Base-by-base conservation (phyloP, 1,140 invertebrate species). In the Trichogramma pretiosum region DNA sequence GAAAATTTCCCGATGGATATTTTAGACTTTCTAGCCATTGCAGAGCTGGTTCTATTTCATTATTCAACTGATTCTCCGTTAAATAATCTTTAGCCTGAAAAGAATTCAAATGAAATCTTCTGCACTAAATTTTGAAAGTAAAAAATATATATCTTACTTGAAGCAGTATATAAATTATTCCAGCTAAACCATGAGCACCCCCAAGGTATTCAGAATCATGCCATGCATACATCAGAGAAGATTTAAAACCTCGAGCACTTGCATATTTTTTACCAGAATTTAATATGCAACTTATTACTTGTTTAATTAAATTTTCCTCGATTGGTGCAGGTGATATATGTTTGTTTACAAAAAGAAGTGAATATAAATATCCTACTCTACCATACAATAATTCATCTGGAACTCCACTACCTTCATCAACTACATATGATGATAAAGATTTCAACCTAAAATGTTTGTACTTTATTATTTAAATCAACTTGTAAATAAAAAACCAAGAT, bases 381-480 rank as follows among this genome's bases (percentile, higher is more conserved):
- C 91, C 90, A 76, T 89, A 92, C 7, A 94, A 67, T 23, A 91
- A 61, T 72, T 93, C 90, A 77, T 93, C 85, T 1, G 86, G 80
- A 24, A 85, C 61, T 45, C 74, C 69, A 30, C 60, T 64, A 44
- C 61, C 55, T 36, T 63, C 52, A 33, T 76, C 67, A 53, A 77
- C 58, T 50, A 79, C 64, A 53, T 75, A 57, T 49, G 72, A 63
- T 45, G 68, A 64, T 13, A 83, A 56, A 28, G 62, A 58, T 46
- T 74, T 66, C 22, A 83, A 62, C 55, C 80, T 82, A 57, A 22
- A 46, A 43, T 42, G 9, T 54, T 36, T 47, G 19, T 36, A 44
- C 52, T 21, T n/a, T 39, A 37, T n/a, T 22, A 11, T 23, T 38
- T 36, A 16, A 17, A 18, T 13, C 3, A 42, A 32, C 33, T 47